Percentiles rank a stretch among this genome's conserved stretches.
phyloP scores from a whole-genome alignment of 2,797 vertebrate species.

The Hipposideros larvatus region DNA sequence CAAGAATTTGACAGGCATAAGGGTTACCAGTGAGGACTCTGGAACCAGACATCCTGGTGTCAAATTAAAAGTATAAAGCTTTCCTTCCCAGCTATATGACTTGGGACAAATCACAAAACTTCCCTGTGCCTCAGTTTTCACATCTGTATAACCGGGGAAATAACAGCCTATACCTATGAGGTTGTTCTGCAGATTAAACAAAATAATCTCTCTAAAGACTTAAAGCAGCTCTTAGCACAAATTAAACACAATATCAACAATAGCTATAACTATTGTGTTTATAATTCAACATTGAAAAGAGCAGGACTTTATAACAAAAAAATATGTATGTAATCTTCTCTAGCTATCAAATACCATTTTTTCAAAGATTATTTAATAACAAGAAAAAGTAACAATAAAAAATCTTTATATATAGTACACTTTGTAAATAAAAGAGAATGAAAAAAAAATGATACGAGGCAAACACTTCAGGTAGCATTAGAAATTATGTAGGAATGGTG shows the following conservation, averaged over 20 bases:
- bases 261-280: not conserved
- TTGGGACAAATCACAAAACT: not conserved
- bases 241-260: not conserved
- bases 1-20: not conserved
- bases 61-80: not conserved
- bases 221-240: not conserved
- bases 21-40: not conserved
- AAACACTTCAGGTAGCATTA: not conserved
- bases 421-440: not conserved
- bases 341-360: not conserved
- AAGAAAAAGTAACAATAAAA: not conserved
- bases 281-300: not conserved
- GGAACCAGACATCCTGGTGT: not conserved
- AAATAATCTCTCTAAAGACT: not conserved
- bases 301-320: not conserved
- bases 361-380: not conserved
- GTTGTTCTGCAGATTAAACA: not conserved
- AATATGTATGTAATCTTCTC: not conserved
- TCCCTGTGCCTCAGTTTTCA: not conserved
- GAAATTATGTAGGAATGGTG: slow-evolving; percentile 8
- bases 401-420: not conserved
- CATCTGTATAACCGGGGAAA: not conserved
- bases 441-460: not conserved
- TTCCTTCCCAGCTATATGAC: not conserved
- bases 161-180: not conserved